Evolutionary conservation across 1,140 invertebrate species (phyloP), one percentile per base, ranked within the genome.

Genomic region (Aphelinus atriplicis): DNA sequence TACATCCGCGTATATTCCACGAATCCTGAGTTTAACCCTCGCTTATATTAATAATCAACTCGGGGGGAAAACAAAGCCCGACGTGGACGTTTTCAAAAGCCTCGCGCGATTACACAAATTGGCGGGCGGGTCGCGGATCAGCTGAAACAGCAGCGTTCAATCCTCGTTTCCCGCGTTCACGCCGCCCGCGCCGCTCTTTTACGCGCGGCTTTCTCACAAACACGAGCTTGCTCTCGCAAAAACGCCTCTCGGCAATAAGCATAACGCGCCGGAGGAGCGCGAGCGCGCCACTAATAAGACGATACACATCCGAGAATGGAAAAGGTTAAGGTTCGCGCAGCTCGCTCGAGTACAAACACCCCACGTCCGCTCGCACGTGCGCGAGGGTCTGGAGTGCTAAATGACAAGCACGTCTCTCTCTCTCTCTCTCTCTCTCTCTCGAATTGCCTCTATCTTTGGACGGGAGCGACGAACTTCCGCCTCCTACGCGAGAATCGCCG

Each of bases 171-270:
- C 42, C 7, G 45, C 42, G 26, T 57, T 3, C 55, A 57, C 55
- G 55, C 55, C 3, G 5, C 6, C 6, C 58, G 26, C 26, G 9
- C 58, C 26, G 2, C 58, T 45, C 6, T 65, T 65, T 4, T 65
- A 65, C 26, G 45, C 53, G 57, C 60, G 53, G 26, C 26, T 64
- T 72, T 72, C 61, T 72, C 53, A 72, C 57, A 57, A 60, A 57
- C 42, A 2, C 10, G 26, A 26, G 64, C 57, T 64, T 56, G 46
- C 60, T 56, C 9, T 6, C n/a, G n/a, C 42, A 48, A 64, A 63
- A 46, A 5, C 43, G 46, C 26, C 26, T 26, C 26, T 26, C 9
- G 50, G 47, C 42, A 58, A n/a, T 3, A 5, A 62, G 58, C 51
- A 60, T 60, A 60, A 43, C n/a, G 64, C 42, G 9, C 4, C 50